Evolutionary conservation across 2,888 invertebrate species (phyloP), one percentile per base, ranked within the genome.

Genomic region (Melanchra persicariae): DNA sequence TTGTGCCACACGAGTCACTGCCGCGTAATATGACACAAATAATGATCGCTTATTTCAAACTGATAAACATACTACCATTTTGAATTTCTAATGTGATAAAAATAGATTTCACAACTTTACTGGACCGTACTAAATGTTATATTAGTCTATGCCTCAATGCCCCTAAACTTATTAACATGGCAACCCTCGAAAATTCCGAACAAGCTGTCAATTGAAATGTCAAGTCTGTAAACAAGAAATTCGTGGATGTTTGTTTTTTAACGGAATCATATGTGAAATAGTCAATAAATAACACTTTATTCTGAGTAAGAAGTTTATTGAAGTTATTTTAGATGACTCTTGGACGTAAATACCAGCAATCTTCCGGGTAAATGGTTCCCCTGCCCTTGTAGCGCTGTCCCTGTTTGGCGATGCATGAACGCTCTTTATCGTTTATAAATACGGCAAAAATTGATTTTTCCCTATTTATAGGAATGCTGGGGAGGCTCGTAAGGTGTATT

Each of bases 381-480:
- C 87, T 88, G 85, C 87, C 91, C 90, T 90, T 90, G 90, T 87
- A 88, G 82, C 87, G 86, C 90, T 88, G 85, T 85, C 88, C 85
- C 87, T 89, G 90, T 83, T 90, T 90, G 93, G 81, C 89, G 92
- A 93, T 93, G 94, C 95, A 94, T 95, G 93, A 87, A 87, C 83
- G 77, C 89, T 91, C 88, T 87, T 81, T 85, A 89, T 76, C 84
- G 85, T 87, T 87, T 93, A 92, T 90, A 92, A 91, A 91, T 93
- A 93, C 84, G 86, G 88, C 68, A 86, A 88, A 91, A 87, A 96
- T 96, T 94, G 95, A 95, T 96, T 95, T 94, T 94, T 93, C 79
- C 89, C 92, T 95, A 96, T 96, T 95, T 96, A 94, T 95, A 96
- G 96, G 93, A 96, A 95, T 94, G 95, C 95, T 90, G 95, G 95